Evolutionary conservation across 2,797 vertebrate species (phyloP), one percentile per base, ranked within the genome.

Genomic region (Perodicticus potto): DNA sequence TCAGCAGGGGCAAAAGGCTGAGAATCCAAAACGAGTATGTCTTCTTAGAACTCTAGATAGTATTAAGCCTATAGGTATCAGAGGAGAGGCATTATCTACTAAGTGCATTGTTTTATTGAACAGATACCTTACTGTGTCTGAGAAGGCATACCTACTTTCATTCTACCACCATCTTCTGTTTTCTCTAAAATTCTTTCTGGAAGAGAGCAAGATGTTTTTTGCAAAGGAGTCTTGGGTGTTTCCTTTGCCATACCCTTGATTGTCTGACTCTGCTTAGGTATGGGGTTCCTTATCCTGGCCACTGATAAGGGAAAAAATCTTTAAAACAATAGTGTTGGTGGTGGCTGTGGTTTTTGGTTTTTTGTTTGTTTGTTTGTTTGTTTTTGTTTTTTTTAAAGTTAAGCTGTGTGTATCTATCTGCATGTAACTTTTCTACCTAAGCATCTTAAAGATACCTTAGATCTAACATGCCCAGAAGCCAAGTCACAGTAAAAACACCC

Each of bases 111-210:
- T 25, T 94, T 93, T 94, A 25, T 94, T 78, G 34, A 92, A 19
- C 59, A 83, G 11, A 8, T 82, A 43, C 34, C 32, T 93, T 96
- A 90, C 20, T 78, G n/a, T 94, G 22, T 37, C 61, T 69, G 40
- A 90, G 55, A 86, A 83, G 85, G 86, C 63, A 93, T 67, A n/a
- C 61, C 8, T 93, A 34, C 34, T 22, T 92, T 88, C 69, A 69
- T 95, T 90, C 29, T 92, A 65, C 7, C 74, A 69, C 7, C 70
- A 55, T 81, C 29, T 84, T 92, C 63, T 80, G 9, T 96, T 77
- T 92, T 83, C 1, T 82, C 95, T 87, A 57, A 81, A 92, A 72
- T 25, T 95, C 23, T 96, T 91, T 91, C 27, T 89, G n/a, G 37
- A 73, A 45, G 37, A 94, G 85, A 77, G 13, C 22, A 86, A 37